Base-by-base conservation (phyloP, 2,888 invertebrate genomes). In the Agrotis clavis region DNA sequence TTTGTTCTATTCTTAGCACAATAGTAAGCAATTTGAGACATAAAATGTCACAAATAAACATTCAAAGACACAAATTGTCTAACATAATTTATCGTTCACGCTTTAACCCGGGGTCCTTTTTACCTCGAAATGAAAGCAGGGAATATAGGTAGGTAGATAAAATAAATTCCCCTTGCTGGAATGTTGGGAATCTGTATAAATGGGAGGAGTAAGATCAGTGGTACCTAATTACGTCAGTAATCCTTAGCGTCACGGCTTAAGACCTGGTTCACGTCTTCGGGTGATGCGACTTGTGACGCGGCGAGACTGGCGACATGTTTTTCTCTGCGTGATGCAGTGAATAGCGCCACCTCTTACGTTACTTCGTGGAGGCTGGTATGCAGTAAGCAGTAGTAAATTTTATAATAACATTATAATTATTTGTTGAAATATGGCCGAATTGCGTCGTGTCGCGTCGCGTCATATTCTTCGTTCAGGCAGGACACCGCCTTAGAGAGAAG, bases 171-270 rank as follows among this genome's bases (percentile, higher is more conserved):
- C 16, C 18, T 13, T 11, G 13, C 35, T 54, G 60, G 65, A 60
- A 76, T 83, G 63, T 61, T 9, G 47, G 59, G 65, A 60, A 72
- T 72, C 62, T 68, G 67, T 76, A 25, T 76, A 72, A 83, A 66
- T 71, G 67, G 65, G 54, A 45, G 13, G 51, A 65, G 56, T 60
- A 41, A 65, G 59, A 72, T 53, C 67, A 45, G 57, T 35, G 67
- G 50, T 50, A 66, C 54, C 74, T 70, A 79, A 79, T 76, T 70
- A 83, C 64, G 53, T 61, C 60, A 64, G 67, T 68, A 71, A 81
- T 73, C 68, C 68, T 57, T 62, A 16, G 56, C 45, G 7, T 62
- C 64, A 19, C 54, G 66, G 62, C 78, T 77, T 81, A 81, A 48
- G 54, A 54, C 11, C 19, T 13, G 41, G 48, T 51, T 53, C 25